Evolutionary conservation across 2,113 vertebrate genomes (phyloP), one percentile per base, ranked within the genome.

Genomic region (Triplophysa dalaica): DNA sequence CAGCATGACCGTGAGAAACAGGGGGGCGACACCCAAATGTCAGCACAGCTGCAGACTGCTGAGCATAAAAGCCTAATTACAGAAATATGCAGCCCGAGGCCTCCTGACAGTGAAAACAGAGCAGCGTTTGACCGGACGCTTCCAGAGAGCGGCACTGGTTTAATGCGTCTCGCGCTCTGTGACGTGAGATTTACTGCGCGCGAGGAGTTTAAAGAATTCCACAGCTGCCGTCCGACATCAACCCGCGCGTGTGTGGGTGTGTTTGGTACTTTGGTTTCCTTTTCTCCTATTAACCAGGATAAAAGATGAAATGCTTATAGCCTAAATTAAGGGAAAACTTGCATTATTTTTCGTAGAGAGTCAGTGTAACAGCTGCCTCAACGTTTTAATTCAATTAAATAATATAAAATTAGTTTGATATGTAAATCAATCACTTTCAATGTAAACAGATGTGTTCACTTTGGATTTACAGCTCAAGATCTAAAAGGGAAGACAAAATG

Each of bases 21-120:
- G 86, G 93, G 95, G 94, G 95, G 94, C 94, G 93, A 95, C 92
- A 93, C 92, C 92, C 93, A 85, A 92, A 95, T 94, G 94, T 95
- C 94, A 94, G 94, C 94, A 94, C 95, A 95, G 95, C 95, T 96
- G 95, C 94, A 92, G 90, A 95, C 91, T 93, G 93, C 93, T 94
- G 91, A 94, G 93, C 94, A 93, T 90, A 93, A 93, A 93, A 89
- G 93, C 91, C 93, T 94, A 94, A 97, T 96, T 94, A 94, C 91
- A 93, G 92, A 95, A 95, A 94, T 94, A 95, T 95, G 94, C 88
- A 91, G 90, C 92, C 91, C 22, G 85, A 92, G 93, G 93, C 93
- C 89, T 91, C 91, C 87, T 89, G 82, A 87, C 90, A 91, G 86
- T 88, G 92, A 91, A 94, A 94, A 95, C 93, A 94, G 92, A 94